Evolutionary conservation across 2,888 invertebrate species (phyloP).

Genomic region (Lampropteryx suffumata): DNA sequence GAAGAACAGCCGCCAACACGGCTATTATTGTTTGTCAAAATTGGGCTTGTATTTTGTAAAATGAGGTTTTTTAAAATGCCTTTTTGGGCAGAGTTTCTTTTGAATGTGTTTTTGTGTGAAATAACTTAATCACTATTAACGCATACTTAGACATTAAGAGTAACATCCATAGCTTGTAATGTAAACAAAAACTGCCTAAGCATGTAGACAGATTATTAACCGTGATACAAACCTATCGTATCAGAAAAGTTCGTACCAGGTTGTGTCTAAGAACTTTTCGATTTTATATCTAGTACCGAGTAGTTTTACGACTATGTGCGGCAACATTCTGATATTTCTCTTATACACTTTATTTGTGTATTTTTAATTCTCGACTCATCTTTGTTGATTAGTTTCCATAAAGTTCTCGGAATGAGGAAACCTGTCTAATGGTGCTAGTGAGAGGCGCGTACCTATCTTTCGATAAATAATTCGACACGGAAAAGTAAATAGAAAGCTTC

Average conservation of each 20-base stretch:
- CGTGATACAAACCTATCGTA: neutral
- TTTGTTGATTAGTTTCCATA: slow-evolving; percentile 39
- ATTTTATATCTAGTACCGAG: slow-evolving; percentile 17
- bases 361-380: slow-evolving; percentile 31
- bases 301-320: slow-evolving; percentile 28
- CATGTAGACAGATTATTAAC: too few relatives aligned
- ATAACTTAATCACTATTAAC: neutral
- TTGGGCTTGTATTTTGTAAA: slow-evolving; percentile 35
- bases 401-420: slow-evolving; percentile 33
- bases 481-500: slow-evolving; percentile 36
- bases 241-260: slow-evolving; percentile 21
- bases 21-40: slow-evolving; percentile 40
- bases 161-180: too few relatives aligned
- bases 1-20: slow-evolving; percentile 37
- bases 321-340: slow-evolving; percentile 33
- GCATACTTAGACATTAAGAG: too few relatives aligned
- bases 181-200: too few relatives aligned
- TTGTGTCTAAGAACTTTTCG: slow-evolving; percentile 9
- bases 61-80: slow-evolving; percentile 32
- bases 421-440: slow-evolving; percentile 26
- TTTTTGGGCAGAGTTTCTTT: slow-evolving; percentile 14
- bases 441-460: slow-evolving; percentile 21
- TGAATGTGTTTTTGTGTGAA: slow-evolving; percentile 11
- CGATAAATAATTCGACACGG: slow-evolving; percentile 36
- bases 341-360: slow-evolving; percentile 38